These are phyloP conservation scores for Zophobas morio DNA, from an alignment of 1,140 invertebrate genomes.

Conservation along the genomic window DNA sequence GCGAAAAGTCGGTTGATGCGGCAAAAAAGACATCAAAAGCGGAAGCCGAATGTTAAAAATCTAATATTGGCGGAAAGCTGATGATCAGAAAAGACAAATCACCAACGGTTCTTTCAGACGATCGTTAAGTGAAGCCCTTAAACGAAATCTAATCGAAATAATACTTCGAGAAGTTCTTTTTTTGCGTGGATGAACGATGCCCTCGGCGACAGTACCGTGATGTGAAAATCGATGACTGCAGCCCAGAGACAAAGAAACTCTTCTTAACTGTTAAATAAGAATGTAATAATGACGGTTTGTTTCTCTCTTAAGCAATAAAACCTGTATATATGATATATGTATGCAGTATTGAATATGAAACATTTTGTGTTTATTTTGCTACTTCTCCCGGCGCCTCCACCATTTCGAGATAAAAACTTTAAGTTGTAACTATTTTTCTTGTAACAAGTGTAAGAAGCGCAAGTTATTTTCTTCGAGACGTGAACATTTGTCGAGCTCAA, in stretches of 20 bases:
- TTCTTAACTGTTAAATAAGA: no score
- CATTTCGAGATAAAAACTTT: background rate
- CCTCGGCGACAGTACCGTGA: background rate
- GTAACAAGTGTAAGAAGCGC: no score
- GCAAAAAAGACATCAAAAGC: background rate
- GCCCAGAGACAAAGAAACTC: no score
- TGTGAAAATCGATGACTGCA: no score
- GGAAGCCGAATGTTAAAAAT: background rate
- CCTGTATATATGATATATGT: no score
- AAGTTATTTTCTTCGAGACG: no score
- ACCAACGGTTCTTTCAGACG: background rate
- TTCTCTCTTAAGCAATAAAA: no score
- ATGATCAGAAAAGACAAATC: background rate
- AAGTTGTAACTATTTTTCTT: no score
- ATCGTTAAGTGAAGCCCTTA: background rate
- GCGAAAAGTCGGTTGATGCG: background rate
- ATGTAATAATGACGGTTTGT: no score
- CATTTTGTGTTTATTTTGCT: no score
- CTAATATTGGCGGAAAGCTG: background rate
- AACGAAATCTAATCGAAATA: background rate
- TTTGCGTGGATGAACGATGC: background rate
- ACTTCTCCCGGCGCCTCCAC: background rate
- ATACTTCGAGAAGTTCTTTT: background rate
- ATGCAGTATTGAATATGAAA: no score
- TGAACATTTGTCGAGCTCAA: no score